phyloP scores from a whole-genome alignment of 2,113 vertebrate species.

The Oryzias javanicus region DNA sequence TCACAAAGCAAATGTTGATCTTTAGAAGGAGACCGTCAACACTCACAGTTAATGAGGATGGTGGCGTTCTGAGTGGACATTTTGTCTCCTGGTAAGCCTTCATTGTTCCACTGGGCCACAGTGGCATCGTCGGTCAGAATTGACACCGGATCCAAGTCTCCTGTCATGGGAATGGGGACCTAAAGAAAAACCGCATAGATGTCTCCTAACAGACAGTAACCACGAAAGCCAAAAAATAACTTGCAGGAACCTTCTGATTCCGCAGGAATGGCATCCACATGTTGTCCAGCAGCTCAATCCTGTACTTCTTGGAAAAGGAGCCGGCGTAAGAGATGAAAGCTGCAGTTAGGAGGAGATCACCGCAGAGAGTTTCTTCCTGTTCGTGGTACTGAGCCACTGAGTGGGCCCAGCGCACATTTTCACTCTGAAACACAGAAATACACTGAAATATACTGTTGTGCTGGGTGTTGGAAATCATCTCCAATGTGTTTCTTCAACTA shows the following conservation, averaged over 20 bases:
- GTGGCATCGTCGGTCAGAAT: constrained; percentile 75
- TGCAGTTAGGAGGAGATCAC: constrained; percentile 75
- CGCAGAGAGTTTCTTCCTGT: constrained; percentile 76
- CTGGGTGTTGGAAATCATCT: background rate
- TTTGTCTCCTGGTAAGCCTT: constrained; percentile 75
- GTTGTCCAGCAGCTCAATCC: constrained; percentile 69
- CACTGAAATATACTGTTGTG: background rate
- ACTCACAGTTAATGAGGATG: constrained; percentile 72
- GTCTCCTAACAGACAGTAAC: background rate
- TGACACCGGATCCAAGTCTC: constrained; percentile 74
- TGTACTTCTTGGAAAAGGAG: constrained; percentile 77
- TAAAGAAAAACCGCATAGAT: constrained; percentile 23
- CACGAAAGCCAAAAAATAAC: background rate
- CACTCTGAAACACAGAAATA: constrained; percentile 63
- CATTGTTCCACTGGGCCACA: constrained; percentile 80
- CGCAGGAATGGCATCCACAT: constrained; percentile 73
- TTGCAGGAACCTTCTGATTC: constrained; percentile 62
- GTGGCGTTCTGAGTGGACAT: constrained; percentile 77
- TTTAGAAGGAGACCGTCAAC: background rate
- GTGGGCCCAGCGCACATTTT: constrained; percentile 79
- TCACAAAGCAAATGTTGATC: background rate
- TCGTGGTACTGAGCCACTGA: constrained; percentile 75
- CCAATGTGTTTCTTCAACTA: too few relatives aligned
- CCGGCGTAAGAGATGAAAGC: constrained; percentile 76
- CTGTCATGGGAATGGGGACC: constrained; percentile 74